These are phyloP conservation scores for Drosophila pseudotalamancana DNA, from an alignment of 2,888 invertebrate species.

Conservation along the genomic window DNA sequence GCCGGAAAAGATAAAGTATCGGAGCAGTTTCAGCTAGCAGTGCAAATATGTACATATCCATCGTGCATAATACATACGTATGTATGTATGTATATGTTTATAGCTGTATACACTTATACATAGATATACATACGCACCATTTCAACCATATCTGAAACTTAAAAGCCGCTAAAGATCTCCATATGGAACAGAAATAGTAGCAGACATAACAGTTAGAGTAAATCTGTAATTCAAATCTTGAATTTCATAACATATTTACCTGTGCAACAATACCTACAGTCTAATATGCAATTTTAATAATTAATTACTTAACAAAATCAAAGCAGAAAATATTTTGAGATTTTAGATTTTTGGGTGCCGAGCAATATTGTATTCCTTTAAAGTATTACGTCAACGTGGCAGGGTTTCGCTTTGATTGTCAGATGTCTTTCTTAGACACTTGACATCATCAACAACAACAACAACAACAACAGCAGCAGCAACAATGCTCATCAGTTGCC, in stretches of 20 bases:
- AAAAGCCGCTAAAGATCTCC: too few species aligned
- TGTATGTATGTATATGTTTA: background rate
- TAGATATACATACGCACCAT: slow-evolving; percentile 4
- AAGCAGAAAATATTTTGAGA: background rate
- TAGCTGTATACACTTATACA: background rate
- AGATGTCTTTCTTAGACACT: slow-evolving; percentile 55
- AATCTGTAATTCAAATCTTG: too few species aligned
- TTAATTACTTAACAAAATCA: too few species aligned
- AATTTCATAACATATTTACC: too few species aligned
- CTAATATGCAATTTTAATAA: too few species aligned
- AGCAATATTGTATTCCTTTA: slow-evolving; percentile 5
- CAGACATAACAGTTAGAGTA: too few species aligned
- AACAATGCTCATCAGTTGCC: slow-evolving; percentile 56
- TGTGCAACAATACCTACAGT: background rate
- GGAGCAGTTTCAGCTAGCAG: slow-evolving; percentile 45
- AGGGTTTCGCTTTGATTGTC: slow-evolving; percentile 23
- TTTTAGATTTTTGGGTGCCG: background rate
- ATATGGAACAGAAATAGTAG: background rate
- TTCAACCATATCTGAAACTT: background rate
- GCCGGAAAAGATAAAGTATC: slow-evolving; percentile 78
- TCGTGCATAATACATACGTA: background rate
- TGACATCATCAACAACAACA: slow-evolving; percentile 61
- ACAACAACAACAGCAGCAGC: background rate
- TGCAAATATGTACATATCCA: slow-evolving; percentile 35
- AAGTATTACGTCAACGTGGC: slow-evolving; percentile 25